A percentile compares a stretch with the other conserved stretches of the same genome.
Evolutionary conservation across 2,113 vertebrate genomes (phyloP).

Genomic region (Notarius quadriscutis): DNA sequence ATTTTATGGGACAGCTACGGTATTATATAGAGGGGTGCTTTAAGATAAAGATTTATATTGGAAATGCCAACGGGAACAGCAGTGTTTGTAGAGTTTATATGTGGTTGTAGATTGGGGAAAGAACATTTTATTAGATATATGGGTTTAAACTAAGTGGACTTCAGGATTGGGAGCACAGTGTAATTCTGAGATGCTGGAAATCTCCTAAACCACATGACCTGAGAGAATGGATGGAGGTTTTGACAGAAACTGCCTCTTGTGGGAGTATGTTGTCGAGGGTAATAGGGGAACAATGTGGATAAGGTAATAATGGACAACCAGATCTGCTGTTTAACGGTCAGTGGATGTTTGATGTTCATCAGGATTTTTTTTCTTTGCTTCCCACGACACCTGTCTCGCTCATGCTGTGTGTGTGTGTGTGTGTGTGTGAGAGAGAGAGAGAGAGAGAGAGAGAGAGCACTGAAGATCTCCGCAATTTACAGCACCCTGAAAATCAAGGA

Average conservation of each 20-base stretch:
- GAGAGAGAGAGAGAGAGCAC: constrained; percentile 1
- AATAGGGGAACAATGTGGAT: neutral
- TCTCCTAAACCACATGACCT: neutral
- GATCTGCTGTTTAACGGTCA: neutral
- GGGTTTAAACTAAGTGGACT: neutral
- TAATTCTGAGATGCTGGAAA: neutral
- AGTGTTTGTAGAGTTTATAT: constrained; percentile 16
- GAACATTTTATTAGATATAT: constrained; percentile 8
- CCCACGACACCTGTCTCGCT: neutral
- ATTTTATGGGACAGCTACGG: neutral
- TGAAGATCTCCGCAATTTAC: constrained; percentile 46
- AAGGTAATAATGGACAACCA: neutral
- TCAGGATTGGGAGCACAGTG: neutral
- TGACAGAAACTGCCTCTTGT: neutral
- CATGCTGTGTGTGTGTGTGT: constrained; percentile 1
- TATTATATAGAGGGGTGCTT: constrained; percentile 16
- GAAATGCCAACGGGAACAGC: neutral
- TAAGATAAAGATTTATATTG: constrained; percentile 29
- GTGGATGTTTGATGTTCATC: neutral
- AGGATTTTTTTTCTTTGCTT: neutral
- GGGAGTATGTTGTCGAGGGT: neutral
- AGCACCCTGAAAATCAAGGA: constrained; percentile 42
- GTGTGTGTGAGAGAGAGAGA: neutral
- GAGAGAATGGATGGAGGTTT: neutral
- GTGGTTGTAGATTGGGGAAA: neutral